Evolutionary conservation across 2,888 invertebrate genomes (phyloP).

Genomic region (Cosmopolites sordidus): DNA sequence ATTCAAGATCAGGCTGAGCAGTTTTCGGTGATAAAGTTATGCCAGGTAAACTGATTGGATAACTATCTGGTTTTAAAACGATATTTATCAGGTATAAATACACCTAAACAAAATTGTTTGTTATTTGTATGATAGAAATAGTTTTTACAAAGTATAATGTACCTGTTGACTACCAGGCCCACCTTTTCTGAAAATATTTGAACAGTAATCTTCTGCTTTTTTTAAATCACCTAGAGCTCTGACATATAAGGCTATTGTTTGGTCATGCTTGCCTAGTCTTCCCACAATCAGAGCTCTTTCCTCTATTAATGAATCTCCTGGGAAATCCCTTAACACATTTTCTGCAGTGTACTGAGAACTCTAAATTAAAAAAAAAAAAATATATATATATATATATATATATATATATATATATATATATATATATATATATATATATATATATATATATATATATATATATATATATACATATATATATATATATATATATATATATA

Average conservation of each 20-base stretch:
- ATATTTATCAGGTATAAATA: slow-evolving; percentile 46
- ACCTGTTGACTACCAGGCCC: slow-evolving; percentile 35
- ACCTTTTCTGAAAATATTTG: slow-evolving; percentile 57
- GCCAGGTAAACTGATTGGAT: slow-evolving; percentile 38
- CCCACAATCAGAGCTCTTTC: slow-evolving; percentile 94
- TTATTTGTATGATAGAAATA: not conserved
- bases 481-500: no score
- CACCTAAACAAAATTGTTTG: slow-evolving; percentile 37
- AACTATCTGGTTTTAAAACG: slow-evolving; percentile 43
- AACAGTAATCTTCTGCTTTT: slow-evolving; percentile 82
- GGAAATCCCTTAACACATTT: slow-evolving; percentile 80
- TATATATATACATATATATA: no score
- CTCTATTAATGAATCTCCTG: slow-evolving; percentile 78
- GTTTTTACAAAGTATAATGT: no score
- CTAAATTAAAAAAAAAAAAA: slow-evolving; percentile 7
- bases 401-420: no score
- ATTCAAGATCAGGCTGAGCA: slow-evolving; percentile 68
- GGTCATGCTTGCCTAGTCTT: slow-evolving; percentile 84
- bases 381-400: no score
- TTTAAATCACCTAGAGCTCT: slow-evolving; percentile 79
- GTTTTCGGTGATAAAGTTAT: slow-evolving; percentile 56
- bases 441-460: no score
- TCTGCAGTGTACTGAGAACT: slow-evolving; percentile 83
- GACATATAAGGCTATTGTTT: slow-evolving; percentile 89
- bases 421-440: no score